Conservation (phyloP, 2,113 vertebrate genomes). For the Thunnus maccoyii region DNA sequence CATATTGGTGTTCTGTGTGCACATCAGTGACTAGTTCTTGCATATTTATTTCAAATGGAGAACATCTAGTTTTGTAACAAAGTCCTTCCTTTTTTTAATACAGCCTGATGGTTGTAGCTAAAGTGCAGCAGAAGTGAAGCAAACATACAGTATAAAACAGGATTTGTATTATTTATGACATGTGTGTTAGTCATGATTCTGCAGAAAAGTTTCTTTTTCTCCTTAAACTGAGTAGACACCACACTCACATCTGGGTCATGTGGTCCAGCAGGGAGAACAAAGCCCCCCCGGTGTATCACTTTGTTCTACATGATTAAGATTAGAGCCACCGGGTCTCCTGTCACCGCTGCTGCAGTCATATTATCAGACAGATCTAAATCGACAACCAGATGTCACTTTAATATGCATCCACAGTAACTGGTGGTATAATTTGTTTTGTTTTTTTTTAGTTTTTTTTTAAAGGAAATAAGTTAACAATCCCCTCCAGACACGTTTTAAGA, state of each 20-base stretch:
- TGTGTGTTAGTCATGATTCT: constrained; percentile 49
- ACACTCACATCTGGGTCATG: constrained; percentile 49
- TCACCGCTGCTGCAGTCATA: constrained; percentile 37
- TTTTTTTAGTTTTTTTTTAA: too few relatives aligned
- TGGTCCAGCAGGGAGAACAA: constrained; percentile 42
- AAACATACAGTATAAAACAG: neutral
- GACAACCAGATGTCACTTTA: constrained; percentile 37
- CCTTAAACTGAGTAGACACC: constrained; percentile 44
- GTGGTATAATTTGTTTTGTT: neutral
- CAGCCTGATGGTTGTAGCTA: neutral
- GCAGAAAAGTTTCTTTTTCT: constrained; percentile 18
- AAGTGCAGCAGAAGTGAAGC: neutral
- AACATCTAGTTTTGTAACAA: too few relatives aligned
- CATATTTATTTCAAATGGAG: neutral
- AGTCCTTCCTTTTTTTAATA: neutral
- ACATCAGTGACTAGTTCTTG: neutral
- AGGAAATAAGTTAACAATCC: too few relatives aligned
- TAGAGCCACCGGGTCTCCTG: constrained; percentile 45
- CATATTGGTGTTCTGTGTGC: too few relatives aligned
- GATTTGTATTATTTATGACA: constrained; percentile 20
- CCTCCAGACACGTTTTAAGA: too few relatives aligned
- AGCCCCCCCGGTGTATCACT: constrained; percentile 47
- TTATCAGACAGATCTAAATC: constrained; percentile 22
- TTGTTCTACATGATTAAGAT: constrained; percentile 54
- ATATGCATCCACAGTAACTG: constrained; percentile 3